Conservation (phyloP, 2,113 vertebrate species). For the Mus spicilegus region DNA sequence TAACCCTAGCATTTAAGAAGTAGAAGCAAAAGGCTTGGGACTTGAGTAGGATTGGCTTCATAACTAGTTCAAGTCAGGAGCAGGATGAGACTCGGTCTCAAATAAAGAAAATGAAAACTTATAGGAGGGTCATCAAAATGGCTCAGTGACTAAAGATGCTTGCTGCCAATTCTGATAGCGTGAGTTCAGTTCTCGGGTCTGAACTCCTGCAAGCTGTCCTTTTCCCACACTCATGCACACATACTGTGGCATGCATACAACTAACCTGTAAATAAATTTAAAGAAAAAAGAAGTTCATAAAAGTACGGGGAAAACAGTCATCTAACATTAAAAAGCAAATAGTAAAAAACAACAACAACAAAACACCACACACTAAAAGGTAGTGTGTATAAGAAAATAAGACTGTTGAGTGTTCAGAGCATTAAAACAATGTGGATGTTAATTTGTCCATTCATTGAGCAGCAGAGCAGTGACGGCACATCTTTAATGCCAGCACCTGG, state of each 20-base stretch:
- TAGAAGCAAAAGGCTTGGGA: neutral
- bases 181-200: neutral
- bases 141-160: neutral
- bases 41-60: neutral
- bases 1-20: no score
- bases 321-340: neutral
- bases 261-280: neutral
- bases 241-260: neutral
- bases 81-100: neutral
- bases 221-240: neutral
- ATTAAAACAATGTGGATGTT: neutral
- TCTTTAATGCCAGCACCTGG: neutral
- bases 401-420: neutral
- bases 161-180: neutral
- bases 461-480: neutral
- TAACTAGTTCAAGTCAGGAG: neutral
- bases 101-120: neutral
- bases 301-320: neutral
- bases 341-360: no score
- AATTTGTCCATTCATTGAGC: neutral
- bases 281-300: neutral
- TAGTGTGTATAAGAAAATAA: neutral
- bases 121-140: neutral
- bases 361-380: neutral
- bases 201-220: neutral